Evolutionary conservation across 2,888 invertebrate species (phyloP).

Genomic region (Andrena trimmerana): DNA sequence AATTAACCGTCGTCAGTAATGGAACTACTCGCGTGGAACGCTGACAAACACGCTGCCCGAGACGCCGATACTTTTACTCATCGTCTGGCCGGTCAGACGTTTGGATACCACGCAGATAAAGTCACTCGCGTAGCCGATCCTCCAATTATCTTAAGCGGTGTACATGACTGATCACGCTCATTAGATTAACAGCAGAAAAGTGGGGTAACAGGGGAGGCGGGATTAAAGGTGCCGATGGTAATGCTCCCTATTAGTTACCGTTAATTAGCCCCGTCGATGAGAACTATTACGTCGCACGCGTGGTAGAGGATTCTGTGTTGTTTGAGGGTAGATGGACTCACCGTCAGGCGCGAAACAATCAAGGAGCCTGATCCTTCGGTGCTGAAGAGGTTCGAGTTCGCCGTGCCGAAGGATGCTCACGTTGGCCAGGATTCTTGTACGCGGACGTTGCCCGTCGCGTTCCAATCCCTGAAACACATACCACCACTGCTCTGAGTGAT

Average conservation of each 20-base stretch:
- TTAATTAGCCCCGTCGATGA: background rate
- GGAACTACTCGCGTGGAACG: conserved; percentile 3
- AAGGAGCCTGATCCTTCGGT: conserved; percentile 81
- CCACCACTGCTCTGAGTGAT: conserved; percentile 71
- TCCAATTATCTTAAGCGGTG: no score
- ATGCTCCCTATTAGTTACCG: conserved; percentile 15
- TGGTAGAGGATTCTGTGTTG: conserved; percentile 37
- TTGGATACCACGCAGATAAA: background rate
- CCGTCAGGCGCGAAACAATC: conserved; percentile 82
- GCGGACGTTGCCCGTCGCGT: conserved; percentile 84
- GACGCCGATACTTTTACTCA: background rate
- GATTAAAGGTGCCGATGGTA: no score
- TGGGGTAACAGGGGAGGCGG: background rate
- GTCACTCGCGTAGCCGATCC: no score
- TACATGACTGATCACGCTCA: background rate
- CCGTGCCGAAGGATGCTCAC: conserved; percentile 82
- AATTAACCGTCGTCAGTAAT: conserved; percentile 12
- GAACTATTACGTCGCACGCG: no score
- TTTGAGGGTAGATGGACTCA: conserved; percentile 75
- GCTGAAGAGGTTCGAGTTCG: conserved; percentile 80
- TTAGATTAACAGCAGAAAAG: background rate
- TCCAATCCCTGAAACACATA: conserved; percentile 84
- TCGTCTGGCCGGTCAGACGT: background rate
- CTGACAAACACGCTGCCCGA: background rate
- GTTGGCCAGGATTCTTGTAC: conserved; percentile 85